A percentile compares a stretch with the other conserved stretches of the same genome.
Conservation (phyloP, 2,113 vertebrate genomes). For the Cepphus grylle region DNA sequence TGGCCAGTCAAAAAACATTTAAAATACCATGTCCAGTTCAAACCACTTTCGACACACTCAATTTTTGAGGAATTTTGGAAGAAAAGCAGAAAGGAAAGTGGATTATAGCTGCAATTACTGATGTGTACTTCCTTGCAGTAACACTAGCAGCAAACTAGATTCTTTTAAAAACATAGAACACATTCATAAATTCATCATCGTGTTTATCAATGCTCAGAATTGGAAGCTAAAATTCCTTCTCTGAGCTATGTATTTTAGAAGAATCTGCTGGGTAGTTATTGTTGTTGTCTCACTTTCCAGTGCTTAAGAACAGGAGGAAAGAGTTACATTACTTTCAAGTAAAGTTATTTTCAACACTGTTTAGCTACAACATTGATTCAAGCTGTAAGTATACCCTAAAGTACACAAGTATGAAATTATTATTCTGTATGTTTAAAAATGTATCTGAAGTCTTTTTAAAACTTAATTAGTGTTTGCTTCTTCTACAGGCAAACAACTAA, state of each 20-base stretch:
- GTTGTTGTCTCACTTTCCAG: neutral
- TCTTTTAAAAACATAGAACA: neutral
- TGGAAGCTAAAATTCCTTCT: neutral
- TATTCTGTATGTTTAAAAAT: neutral
- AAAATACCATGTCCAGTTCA: constrained; percentile 37
- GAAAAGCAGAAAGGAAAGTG: neutral
- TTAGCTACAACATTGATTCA: neutral
- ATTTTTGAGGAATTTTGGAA: constrained; percentile 45
- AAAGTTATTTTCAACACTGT: neutral
- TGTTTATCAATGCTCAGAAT: neutral
- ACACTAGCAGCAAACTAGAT: neutral
- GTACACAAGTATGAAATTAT: neutral
- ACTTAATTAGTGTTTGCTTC: neutral
- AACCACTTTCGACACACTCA: neutral
- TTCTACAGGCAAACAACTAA: neutral
- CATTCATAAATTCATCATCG: neutral
- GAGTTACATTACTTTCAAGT: neutral
- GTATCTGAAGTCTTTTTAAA: neutral
- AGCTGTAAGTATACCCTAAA: neutral
- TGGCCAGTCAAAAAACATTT: neutral
- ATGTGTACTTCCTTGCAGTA: neutral
- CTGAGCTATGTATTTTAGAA: neutral
- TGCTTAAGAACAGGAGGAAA: neutral
- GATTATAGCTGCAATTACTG: constrained; percentile 10
- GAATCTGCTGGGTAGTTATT: neutral